phyloP scores from a whole-genome alignment of 1,140 invertebrate genomes.

The Lucilia sericata region DNA sequence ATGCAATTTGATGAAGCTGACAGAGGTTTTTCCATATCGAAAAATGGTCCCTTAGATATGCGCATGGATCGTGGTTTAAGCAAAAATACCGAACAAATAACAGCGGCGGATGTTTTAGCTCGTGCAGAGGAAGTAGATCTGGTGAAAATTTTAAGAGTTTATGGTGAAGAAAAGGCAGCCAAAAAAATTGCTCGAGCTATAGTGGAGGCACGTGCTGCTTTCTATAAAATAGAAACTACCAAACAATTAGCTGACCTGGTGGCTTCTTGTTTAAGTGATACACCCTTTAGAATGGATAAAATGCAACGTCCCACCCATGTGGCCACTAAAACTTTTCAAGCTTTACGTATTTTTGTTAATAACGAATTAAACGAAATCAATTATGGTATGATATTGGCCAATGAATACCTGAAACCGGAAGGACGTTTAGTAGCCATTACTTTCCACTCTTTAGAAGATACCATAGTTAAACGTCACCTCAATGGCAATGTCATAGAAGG shows the following conservation, averaged over 20 bases:
- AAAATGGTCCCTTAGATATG: slow-evolving; percentile 94
- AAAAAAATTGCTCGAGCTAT: slow-evolving; percentile 90
- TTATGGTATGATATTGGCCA: slow-evolving; percentile 85
- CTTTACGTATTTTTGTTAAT: slow-evolving; percentile 95
- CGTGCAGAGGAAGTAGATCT: slow-evolving; percentile 83
- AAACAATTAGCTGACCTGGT: slow-evolving; percentile 86
- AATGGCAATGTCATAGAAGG: slow-evolving; percentile 80
- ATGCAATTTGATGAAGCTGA: slow-evolving; percentile 90
- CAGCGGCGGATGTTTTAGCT: slow-evolving; percentile 88
- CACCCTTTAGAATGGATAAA: slow-evolving; percentile 74
- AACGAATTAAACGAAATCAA: slow-evolving; percentile 97
- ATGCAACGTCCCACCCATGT: slow-evolving; percentile 80
- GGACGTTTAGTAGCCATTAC: slow-evolving; percentile 86
- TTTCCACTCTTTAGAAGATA: slow-evolving; percentile 95
- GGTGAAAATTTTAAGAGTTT: slow-evolving; percentile 85
- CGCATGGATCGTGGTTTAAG: slow-evolving; percentile 83
- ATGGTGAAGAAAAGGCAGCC: slow-evolving; percentile 91
- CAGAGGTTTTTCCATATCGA: slow-evolving; percentile 87
- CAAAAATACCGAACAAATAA: slow-evolving; percentile 77
- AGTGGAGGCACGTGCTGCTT: slow-evolving; percentile 86
- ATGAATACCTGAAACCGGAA: slow-evolving; percentile 80
- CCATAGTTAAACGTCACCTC: slow-evolving; percentile 93
- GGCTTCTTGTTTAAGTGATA: slow-evolving; percentile 73
- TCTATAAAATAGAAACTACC: slow-evolving; percentile 85
- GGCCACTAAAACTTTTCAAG: slow-evolving; percentile 95